Base-by-base conservation (phyloP, 2,888 invertebrate genomes). In the Toxonevra muliebris region DNA sequence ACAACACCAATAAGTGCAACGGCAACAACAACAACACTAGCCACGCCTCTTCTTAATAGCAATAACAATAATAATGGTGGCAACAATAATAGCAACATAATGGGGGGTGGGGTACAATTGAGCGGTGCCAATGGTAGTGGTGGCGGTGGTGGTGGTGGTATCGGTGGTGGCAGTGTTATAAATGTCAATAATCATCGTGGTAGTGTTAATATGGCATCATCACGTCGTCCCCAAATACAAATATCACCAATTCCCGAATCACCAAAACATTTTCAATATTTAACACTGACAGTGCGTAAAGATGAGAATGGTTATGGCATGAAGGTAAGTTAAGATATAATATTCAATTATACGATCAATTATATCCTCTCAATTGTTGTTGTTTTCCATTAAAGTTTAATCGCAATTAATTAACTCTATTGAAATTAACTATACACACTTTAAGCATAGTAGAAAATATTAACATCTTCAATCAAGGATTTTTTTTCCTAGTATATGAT, bases 251-350 rank as follows among this genome's bases (percentile, higher is more conserved):
- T 75, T 53, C 50, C 76, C 65, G 79, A 80, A 73, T 76, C 80
- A 68, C 78, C 82, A 72, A 83, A 83, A 78, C 77, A 81, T 69
- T 84, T 84, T 72, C 83, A 84, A 75, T 81, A 80, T 76, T 79
- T 86, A 74, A 83, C 82, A 60, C 76, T 86, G 66, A 85, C 85
- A 59, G 85, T 86, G 70, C 81, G 85, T 45, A 86, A 86, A 76
- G 86, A 86, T 75, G 81, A 82, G 41, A 83, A 83, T 73, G 86
- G 86, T 69, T 86, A 86, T 72, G 86, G 86, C 57, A 86, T 86
- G 86, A 86, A 86, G 84, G 85, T 86, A 63, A 73, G 79, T 75
- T 12, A 8, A 7, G n/a, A n/a, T n/a, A n/a, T n/a, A n/a, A n/a
- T n/a, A n/a, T n/a, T n/a, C n/a, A n/a, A n/a, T n/a, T n/a, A n/a